These are phyloP conservation scores for Eulemur macaco DNA, from an alignment of 2,113 vertebrate genomes.

Conservation along the genomic window DNA sequence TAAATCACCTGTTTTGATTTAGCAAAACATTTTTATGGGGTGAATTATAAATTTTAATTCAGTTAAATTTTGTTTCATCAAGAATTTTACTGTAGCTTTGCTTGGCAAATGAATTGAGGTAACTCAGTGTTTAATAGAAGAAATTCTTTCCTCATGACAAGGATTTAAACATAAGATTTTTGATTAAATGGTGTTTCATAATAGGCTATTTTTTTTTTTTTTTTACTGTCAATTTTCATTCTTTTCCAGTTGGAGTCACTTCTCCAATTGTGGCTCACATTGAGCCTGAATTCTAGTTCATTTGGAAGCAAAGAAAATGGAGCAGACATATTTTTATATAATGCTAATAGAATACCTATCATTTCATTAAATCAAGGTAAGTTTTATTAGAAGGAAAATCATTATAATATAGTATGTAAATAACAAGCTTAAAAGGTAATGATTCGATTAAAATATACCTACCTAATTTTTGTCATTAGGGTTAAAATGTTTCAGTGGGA, in stretches of 20 bases:
- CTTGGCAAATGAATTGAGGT: background rate
- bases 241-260: constrained; percentile 93
- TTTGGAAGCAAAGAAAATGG: constrained; percentile 92
- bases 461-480: background rate
- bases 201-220: background rate
- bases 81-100: constrained; percentile 1
- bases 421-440: background rate
- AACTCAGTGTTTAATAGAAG: background rate
- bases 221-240: background rate
- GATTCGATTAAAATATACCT: background rate
- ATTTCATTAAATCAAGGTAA: constrained; percentile 98
- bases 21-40: background rate
- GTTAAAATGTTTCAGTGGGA: background rate
- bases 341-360: constrained; percentile 95
- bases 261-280: constrained; percentile 97
- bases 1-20: constrained; percentile 5
- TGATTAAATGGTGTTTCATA: background rate
- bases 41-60: constrained; percentile 28
- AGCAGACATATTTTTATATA: constrained; percentile 96
- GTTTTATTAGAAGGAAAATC: constrained; percentile 18
- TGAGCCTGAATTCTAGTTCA: constrained; percentile 96
- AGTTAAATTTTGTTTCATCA: constrained; percentile 28
- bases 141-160: background rate
- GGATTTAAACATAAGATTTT: background rate
- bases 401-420: background rate